Evolutionary conservation across 2,888 invertebrate genomes (phyloP).

Genomic region (Marasmarcha lunaedactyla): DNA sequence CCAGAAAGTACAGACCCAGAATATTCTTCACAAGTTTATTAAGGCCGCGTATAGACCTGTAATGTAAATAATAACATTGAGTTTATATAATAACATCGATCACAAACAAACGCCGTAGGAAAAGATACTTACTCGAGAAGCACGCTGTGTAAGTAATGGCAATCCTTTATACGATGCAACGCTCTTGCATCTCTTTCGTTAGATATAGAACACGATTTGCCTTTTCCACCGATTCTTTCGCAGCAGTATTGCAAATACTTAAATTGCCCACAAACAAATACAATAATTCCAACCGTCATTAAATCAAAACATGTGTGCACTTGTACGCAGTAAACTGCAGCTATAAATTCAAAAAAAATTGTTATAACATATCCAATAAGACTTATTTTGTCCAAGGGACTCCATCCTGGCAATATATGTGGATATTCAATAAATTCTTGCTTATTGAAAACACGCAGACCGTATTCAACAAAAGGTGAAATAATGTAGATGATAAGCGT

Average conservation of each 20-base stretch:
- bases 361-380: slow-evolving; percentile 26
- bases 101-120: no score
- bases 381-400: slow-evolving; percentile 26
- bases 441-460: slow-evolving; percentile 17
- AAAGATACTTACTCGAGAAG: slow-evolving; percentile 31
- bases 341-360: slow-evolving; percentile 28
- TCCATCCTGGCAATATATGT: slow-evolving; percentile 43
- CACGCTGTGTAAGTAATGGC: slow-evolving; percentile 29
- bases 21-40: slow-evolving; percentile 28
- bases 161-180: slow-evolving; percentile 31
- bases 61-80: no score
- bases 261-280: slow-evolving; percentile 45
- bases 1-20: slow-evolving; percentile 42
- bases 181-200: slow-evolving; percentile 31
- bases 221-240: slow-evolving; percentile 33
- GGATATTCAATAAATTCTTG: slow-evolving; percentile 21
- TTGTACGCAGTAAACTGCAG: slow-evolving; percentile 32
- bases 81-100: no score
- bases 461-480: slow-evolving; percentile 40
- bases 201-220: slow-evolving; percentile 19
- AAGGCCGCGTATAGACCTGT: slow-evolving; percentile 29
- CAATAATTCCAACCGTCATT: slow-evolving; percentile 37
- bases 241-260: slow-evolving; percentile 28
- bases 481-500: slow-evolving; percentile 31
- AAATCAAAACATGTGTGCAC: slow-evolving; percentile 42